These are phyloP conservation scores for Drosophila virilis DNA, from an alignment of 1,140 invertebrate genomes.

Conservation along the genomic window DNA sequence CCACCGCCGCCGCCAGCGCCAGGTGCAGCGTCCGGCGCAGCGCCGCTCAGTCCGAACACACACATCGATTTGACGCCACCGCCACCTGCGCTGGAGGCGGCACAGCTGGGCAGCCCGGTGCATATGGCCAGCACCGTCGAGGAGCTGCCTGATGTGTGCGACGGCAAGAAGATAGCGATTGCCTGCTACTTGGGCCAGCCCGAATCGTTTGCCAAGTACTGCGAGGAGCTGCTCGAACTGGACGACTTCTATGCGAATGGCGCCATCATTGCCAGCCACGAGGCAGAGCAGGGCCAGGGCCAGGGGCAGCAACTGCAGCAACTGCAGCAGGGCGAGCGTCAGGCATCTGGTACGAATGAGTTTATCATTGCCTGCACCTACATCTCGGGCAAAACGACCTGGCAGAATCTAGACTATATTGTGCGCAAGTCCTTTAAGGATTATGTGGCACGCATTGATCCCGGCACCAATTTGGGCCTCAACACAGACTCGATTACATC, in stretches of 20 bases:
- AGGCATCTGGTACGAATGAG: constrained; percentile 85
- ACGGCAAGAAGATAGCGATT: constrained; percentile 93
- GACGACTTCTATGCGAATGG: constrained; percentile 84
- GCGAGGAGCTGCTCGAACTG: constrained; percentile 87
- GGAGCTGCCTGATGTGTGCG: constrained; percentile 90
- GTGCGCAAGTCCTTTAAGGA: constrained; percentile 97
- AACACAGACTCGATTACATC: constrained; percentile 94
- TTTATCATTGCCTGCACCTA: constrained; percentile 94
- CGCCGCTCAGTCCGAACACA: constrained; percentile 73
- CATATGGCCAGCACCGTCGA: constrained; percentile 85
- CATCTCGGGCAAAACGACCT: constrained; percentile 96
- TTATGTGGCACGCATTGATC: constrained; percentile 96
- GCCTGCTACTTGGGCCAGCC: constrained; percentile 93
- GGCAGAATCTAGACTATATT: constrained; percentile 96
- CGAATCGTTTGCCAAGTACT: constrained; percentile 90
- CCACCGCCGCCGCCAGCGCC: constrained; percentile 78
- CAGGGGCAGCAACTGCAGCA: constrained; percentile 49
- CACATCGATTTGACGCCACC: constrained; percentile 83
- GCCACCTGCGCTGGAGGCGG: constrained; percentile 72
- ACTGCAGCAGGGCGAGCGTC: constrained; percentile 84
- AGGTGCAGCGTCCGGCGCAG: constrained; percentile 14
- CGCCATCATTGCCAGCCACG: constrained; percentile 63
- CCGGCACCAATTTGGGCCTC: constrained; percentile 95
- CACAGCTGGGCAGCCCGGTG: constrained; percentile 67
- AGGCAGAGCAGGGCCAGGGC: constrained; percentile 71